Percentiles rank a stretch among this genome's conserved stretches.
Evolutionary conservation across 2,797 vertebrate species (phyloP).

Genomic region (Anolis apletophallus): DNA sequence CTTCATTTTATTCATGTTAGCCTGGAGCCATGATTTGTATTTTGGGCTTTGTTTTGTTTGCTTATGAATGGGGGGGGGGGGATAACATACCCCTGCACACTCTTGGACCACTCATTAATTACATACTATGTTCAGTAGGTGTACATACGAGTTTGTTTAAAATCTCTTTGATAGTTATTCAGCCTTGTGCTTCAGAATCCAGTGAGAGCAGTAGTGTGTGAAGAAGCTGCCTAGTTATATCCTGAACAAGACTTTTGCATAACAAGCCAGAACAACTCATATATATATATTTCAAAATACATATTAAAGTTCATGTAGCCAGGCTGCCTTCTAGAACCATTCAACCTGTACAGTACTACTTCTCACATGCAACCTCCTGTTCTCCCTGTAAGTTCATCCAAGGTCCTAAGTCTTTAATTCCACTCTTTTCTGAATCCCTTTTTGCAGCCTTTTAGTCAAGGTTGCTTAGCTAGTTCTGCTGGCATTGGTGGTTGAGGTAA

Average conservation of each 20-base stretch:
- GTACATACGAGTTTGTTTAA: neutral
- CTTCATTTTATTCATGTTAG: conserved; percentile 9
- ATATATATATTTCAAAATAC: neutral
- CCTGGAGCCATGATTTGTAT: neutral
- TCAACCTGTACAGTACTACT: neutral
- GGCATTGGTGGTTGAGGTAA: neutral
- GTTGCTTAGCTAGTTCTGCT: neutral
- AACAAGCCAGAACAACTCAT: neutral
- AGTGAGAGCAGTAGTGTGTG: neutral
- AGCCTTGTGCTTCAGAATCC: conserved; percentile 7
- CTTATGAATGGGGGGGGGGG: neutral
- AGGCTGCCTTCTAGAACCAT: neutral
- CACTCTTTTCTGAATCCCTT: neutral
- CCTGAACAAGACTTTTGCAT: neutral
- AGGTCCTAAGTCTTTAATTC: neutral
- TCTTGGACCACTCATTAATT: neutral
- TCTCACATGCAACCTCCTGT: neutral
- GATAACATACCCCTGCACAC: neutral
- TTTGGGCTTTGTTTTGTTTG: neutral
- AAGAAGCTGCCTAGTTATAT: neutral
- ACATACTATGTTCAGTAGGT: neutral
- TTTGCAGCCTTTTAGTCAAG: neutral
- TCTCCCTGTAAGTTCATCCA: neutral
- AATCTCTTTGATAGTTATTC: neutral
- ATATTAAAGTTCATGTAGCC: neutral